Conservation (phyloP, 2,888 invertebrate species). For the Lasioglossum vierecki region DNA sequence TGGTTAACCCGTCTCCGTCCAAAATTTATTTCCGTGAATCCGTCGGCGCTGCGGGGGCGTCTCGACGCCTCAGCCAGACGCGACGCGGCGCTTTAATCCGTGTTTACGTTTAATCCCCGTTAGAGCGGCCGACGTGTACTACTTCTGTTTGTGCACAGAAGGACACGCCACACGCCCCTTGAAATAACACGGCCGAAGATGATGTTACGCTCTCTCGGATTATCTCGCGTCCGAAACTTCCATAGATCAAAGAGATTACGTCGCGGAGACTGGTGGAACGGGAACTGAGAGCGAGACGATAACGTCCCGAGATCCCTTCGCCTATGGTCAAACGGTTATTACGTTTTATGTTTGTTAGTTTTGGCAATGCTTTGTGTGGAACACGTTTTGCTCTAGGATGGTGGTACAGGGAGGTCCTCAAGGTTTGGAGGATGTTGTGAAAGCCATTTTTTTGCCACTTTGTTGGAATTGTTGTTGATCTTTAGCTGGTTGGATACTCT, state of each 20-base stretch:
- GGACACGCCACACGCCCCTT: neutral
- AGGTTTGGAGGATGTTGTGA: too few species aligned
- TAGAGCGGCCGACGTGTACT: constrained; percentile 37
- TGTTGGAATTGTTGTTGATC: too few species aligned
- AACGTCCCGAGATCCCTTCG: neutral
- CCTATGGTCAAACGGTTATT: neutral
- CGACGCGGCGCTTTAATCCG: constrained; percentile 54
- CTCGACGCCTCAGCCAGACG: constrained; percentile 5
- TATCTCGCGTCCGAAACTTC: constrained; percentile 1
- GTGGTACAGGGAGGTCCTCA: neutral
- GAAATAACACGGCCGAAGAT: constrained; percentile 27
- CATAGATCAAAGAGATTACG: neutral
- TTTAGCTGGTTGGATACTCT: too few species aligned
- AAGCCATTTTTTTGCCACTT: too few species aligned
- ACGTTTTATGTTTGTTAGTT: neutral
- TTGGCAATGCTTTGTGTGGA: neutral
- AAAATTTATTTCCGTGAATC: constrained; percentile 43
- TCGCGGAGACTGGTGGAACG: neutral
- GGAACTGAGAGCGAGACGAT: neutral
- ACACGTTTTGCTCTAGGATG: neutral
- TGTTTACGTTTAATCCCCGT: constrained; percentile 61
- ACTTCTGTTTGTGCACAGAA: constrained; percentile 37
- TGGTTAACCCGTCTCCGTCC: constrained; percentile 12
- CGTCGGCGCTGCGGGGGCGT: neutral
- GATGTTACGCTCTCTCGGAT: neutral